Conservation (phyloP, 2,113 vertebrate species). For the Tylochromis polylepis region DNA sequence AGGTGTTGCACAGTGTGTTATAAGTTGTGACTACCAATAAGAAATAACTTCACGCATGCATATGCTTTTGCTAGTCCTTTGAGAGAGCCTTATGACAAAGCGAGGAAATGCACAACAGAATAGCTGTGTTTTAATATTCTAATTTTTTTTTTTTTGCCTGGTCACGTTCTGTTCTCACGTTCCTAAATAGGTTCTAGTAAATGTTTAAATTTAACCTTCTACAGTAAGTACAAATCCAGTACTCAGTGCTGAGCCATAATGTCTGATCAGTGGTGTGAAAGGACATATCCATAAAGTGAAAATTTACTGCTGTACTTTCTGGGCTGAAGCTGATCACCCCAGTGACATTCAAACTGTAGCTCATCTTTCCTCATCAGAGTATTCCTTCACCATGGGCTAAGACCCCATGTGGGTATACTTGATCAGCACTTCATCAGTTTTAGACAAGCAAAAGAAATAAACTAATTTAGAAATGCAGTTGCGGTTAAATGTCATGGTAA, state of each 20-base stretch:
- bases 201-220: neutral
- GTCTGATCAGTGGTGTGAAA: constrained; percentile 1
- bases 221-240: neutral
- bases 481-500: neutral
- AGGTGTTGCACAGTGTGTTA: neutral
- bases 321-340: neutral
- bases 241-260: neutral
- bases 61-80: neutral
- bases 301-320: constrained; percentile 2
- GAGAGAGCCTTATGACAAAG: neutral
- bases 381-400: neutral
- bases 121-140: neutral
- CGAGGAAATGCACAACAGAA: neutral
- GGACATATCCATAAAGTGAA: constrained; percentile 9
- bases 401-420: neutral
- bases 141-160: neutral
- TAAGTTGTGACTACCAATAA: neutral
- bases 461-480: neutral
- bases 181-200: neutral
- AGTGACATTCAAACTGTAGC: constrained; percentile 2
- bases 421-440: neutral
- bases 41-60: neutral
- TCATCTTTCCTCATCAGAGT: constrained; percentile 3
- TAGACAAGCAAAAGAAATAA: neutral
- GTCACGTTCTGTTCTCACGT: neutral